These are phyloP conservation scores for Todiramphus chloris DNA, from an alignment of 2,113 vertebrate genomes.

Conservation along the genomic window DNA sequence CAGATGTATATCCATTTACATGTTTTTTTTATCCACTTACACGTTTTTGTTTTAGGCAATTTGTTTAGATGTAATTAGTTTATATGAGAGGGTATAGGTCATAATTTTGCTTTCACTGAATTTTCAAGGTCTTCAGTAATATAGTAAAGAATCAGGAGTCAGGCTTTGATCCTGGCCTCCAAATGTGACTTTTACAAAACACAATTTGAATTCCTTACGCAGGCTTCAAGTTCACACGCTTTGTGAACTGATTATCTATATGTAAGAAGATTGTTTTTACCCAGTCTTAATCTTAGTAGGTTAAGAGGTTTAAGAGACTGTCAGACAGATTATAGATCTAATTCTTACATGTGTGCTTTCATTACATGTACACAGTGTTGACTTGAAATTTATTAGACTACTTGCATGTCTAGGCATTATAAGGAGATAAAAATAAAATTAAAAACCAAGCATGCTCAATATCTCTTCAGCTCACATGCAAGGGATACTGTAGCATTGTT, in stretches of 20 bases:
- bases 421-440: not conserved
- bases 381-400: constrained; percentile 38
- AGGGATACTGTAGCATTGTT: not conserved
- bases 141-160: not conserved
- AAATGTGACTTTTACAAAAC: not conserved
- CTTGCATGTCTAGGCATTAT: not conserved
- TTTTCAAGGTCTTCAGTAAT: not conserved
- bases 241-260: not conserved
- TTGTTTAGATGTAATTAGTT: not conserved
- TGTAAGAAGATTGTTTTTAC: not conserved
- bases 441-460: not conserved
- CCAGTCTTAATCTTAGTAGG: not conserved
- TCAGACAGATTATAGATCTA: constrained; percentile 31
- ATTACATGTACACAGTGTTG: not conserved
- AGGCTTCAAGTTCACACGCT: not conserved
- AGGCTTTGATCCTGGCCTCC: not conserved
- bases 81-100: not conserved
- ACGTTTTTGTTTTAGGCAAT: not conserved
- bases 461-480: not conserved
- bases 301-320: constrained; percentile 29
- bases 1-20: not conserved
- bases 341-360: constrained; percentile 19
- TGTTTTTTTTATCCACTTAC: not conserved
- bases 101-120: not conserved
- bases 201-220: not conserved